Percentiles rank a stretch among this genome's conserved stretches.
phyloP scores from a whole-genome alignment of 1,140 invertebrate genomes.

The Pectinophora gossypiella region DNA sequence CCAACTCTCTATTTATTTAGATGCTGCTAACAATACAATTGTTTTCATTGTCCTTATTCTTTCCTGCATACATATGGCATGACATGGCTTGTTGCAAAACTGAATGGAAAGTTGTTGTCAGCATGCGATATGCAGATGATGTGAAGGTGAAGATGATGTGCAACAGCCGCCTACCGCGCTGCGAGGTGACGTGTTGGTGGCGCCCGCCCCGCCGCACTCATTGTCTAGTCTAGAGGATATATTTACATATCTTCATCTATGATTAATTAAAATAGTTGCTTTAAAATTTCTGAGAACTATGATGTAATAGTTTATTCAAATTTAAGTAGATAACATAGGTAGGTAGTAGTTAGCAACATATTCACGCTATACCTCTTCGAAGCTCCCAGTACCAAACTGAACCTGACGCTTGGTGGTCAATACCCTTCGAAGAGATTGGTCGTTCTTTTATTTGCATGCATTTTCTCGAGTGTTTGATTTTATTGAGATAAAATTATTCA shows the following conservation, averaged over 20 bases:
- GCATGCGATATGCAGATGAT: conserved; percentile 47
- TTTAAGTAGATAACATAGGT: no score
- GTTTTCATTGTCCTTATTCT: conserved; percentile 60
- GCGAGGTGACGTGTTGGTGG: conserved; percentile 12
- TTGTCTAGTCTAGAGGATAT: conserved; percentile 13
- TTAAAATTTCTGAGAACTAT: no score
- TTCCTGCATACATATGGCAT: conserved; percentile 35
- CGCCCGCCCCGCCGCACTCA: conserved; percentile 1
- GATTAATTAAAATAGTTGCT: no score
- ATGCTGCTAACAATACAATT: conserved; percentile 50
- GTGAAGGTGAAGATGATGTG: conserved; percentile 59
- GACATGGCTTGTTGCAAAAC: conserved; percentile 60
- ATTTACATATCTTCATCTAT: no score
- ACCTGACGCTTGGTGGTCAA: conserved; percentile 20
- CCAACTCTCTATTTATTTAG: conserved; percentile 67
- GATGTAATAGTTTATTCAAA: no score
- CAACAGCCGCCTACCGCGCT: conserved; percentile 22
- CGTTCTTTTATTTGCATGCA: conserved; percentile 11
- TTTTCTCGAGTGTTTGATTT: neutral
- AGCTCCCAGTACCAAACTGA: no score
- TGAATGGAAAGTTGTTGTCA: conserved; percentile 58
- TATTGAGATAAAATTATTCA: neutral
- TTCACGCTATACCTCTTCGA: no score
- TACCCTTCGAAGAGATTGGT: conserved; percentile 21
- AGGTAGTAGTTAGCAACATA: no score